Conservation (phyloP, 1,140 invertebrate genomes). For the Eupeodes corollae region DNA sequence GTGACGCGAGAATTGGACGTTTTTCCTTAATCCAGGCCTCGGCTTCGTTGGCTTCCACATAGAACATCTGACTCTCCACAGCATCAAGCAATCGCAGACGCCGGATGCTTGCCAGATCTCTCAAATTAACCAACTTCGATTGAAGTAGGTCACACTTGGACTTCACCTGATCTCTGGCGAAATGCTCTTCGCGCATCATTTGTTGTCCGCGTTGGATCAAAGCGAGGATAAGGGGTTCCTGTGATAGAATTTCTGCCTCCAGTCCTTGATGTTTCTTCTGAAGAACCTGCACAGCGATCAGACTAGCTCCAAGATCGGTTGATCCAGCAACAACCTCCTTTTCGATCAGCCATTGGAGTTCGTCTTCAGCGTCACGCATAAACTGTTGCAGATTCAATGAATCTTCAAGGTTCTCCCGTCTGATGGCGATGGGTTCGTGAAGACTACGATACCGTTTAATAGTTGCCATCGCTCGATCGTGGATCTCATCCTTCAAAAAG, state of each 20-base stretch:
- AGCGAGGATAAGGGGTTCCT: slow-evolving; percentile 67
- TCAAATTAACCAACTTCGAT: slow-evolving; percentile 49
- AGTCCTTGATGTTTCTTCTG: slow-evolving; percentile 91
- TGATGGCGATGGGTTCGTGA: slow-evolving; percentile 79
- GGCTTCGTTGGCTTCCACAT: slow-evolving; percentile 75
- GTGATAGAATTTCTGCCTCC: slow-evolving; percentile 68
- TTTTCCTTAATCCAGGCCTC: slow-evolving; percentile 80
- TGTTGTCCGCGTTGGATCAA: slow-evolving; percentile 59
- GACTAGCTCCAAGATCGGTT: slow-evolving; percentile 55
- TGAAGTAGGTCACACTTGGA: slow-evolving; percentile 50
- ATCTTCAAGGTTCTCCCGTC: slow-evolving; percentile 81
- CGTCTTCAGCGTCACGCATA: slow-evolving; percentile 73
- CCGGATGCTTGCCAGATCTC: slow-evolving; percentile 59
- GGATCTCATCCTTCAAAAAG: slow-evolving; percentile 76
- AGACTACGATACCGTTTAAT: slow-evolving; percentile 70
- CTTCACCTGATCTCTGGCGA: slow-evolving; percentile 50
- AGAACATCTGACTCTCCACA: slow-evolving; percentile 78
- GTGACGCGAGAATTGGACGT: slow-evolving; percentile 58
- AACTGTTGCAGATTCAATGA: slow-evolving; percentile 76
- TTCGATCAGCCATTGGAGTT: slow-evolving; percentile 72
- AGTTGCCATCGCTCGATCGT: slow-evolving; percentile 53
- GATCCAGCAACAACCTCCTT: slow-evolving; percentile 75
- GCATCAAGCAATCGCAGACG: slow-evolving; percentile 64
- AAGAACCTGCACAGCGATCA: slow-evolving; percentile 87
- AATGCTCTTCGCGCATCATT: slow-evolving; percentile 74